Conservation (phyloP, 30 jellyfish, hydroid and myxozoan genomes). For the Pseudorhiza aurosa region DNA sequence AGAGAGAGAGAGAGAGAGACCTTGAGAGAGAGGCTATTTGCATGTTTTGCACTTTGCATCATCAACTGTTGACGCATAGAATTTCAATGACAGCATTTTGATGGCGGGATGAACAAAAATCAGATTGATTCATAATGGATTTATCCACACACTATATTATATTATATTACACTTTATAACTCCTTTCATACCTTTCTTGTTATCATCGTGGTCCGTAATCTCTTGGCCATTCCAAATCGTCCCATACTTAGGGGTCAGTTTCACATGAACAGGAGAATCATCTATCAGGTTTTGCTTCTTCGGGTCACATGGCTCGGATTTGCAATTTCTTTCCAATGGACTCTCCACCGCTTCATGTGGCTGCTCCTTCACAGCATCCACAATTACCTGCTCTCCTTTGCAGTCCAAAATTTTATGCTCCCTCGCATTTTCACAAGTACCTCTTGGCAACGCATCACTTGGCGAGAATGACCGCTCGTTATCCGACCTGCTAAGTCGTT, state of each 20-base stretch:
- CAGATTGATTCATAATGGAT: no score
- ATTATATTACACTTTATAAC: no score
- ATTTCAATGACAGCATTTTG: no score
- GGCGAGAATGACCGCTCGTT: slow-evolving; percentile 10
- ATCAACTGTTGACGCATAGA: no score
- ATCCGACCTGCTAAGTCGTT: slow-evolving; percentile 9
- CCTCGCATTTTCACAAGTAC: not conserved
- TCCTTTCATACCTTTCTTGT: slow-evolving; percentile 20
- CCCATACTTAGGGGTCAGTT: slow-evolving; percentile 12
- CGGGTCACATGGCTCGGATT: not conserved
- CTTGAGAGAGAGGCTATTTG: no score
- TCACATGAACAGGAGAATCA: slow-evolving; percentile 50
- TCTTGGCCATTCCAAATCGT: slow-evolving; percentile 50
- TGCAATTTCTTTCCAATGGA: not conserved
- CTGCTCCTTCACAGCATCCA: not conserved
- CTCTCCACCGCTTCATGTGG: not conserved
- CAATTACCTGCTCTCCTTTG: not conserved
- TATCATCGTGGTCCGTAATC: not conserved
- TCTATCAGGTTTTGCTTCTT: slow-evolving; percentile 34
- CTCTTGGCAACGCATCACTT: not conserved
- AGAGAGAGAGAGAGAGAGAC: no score
- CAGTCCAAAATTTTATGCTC: not conserved
- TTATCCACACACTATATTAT: no score
- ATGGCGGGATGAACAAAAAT: no score
- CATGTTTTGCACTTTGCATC: no score